Evolutionary conservation across 64 coral and sea anemone genomes (phyloP).

Genomic region (Trachythela sp.): DNA sequence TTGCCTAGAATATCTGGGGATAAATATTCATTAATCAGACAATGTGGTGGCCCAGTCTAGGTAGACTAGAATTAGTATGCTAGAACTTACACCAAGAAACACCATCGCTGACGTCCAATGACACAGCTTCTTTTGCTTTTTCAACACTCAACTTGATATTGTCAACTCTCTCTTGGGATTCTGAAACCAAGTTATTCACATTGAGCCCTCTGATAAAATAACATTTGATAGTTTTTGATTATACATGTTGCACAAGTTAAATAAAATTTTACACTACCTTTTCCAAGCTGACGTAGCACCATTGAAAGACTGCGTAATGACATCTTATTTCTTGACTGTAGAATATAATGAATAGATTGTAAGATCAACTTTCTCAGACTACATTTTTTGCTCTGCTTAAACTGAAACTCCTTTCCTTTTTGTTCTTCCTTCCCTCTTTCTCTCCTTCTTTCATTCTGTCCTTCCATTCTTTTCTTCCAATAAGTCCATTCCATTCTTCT

Average conservation of each 20-base stretch:
- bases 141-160: conserved; percentile 88
- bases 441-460: too few relatives aligned
- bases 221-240: too few relatives aligned
- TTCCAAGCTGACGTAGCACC: conserved; percentile 91
- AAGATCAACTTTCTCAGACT: not conserved
- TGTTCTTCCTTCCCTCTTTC: too few relatives aligned
- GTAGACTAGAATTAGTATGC: too few relatives aligned
- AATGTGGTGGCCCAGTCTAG: too few relatives aligned
- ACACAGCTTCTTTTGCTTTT: conserved; percentile 93
- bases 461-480: too few relatives aligned
- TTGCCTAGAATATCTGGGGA: conserved; percentile 84
- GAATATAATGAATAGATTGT: not conserved
- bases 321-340: conserved; percentile 85
- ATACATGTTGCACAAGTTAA: too few relatives aligned
- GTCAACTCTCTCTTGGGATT: conserved; percentile 70
- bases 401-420: too few relatives aligned
- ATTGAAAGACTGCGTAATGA: conserved; percentile 89
- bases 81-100: conserved; percentile 85
- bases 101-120: conserved; percentile 82
- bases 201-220: too few relatives aligned
- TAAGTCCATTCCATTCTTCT: too few relatives aligned
- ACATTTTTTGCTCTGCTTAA: too few relatives aligned
- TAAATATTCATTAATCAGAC: conserved; percentile 19
- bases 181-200: conserved; percentile 38
- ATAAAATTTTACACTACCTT: conserved; percentile 57